phyloP scores from a whole-genome alignment of 64 coral and sea anemone species.

The Trachythela sp. region DNA sequence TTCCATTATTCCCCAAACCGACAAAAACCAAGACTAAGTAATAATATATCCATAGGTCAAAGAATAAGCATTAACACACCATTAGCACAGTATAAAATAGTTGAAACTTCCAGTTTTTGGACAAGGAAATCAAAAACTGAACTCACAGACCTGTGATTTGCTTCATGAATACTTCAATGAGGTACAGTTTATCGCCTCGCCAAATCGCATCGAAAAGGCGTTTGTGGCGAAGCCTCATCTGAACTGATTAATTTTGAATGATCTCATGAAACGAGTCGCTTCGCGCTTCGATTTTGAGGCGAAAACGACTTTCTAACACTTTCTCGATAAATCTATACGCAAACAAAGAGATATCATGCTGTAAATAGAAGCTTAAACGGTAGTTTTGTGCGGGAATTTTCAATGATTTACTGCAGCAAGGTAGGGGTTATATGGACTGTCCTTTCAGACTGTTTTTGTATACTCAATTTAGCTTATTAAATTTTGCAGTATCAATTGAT shows the following conservation, averaged over 20 bases:
- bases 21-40: no score
- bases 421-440: background rate
- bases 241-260: background rate
- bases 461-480: background rate
- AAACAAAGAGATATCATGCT: background rate
- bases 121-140: background rate
- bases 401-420: background rate
- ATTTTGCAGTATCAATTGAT: constrained; percentile 4
- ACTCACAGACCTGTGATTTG: background rate
- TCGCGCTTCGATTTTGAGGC: background rate
- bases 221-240: background rate
- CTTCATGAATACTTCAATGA: background rate
- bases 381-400: background rate
- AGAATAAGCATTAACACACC: no score
- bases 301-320: background rate
- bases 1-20: no score
- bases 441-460: background rate
- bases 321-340: background rate
- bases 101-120: no score
- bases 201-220: background rate
- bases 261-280: background rate
- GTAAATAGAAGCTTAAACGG: background rate
- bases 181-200: background rate
- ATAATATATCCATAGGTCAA: no score
- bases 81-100: no score